phyloP scores from a whole-genome alignment of 2,113 vertebrate species.

The Phyllostomus discolor region DNA sequence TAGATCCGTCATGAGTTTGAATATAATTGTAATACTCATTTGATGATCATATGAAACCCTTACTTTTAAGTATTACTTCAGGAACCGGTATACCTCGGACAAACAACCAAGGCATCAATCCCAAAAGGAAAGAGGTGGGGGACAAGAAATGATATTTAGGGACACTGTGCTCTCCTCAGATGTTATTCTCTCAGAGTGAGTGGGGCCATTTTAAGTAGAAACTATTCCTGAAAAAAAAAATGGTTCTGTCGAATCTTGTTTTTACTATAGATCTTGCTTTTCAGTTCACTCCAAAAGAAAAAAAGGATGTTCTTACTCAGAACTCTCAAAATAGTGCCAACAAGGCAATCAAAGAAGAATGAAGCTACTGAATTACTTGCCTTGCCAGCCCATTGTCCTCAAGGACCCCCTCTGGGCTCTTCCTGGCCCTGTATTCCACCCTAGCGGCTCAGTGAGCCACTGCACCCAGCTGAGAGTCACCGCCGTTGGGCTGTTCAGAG shows the following conservation, averaged over 20 bases:
- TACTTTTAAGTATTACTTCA: not conserved
- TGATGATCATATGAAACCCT: not conserved
- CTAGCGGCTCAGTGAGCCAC: not conserved
- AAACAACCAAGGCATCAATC: not conserved
- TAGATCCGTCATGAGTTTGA: not conserved
- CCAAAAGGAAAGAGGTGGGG: not conserved
- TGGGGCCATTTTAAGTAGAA: not conserved
- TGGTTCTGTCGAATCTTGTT: not conserved
- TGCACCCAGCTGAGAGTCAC: not conserved
- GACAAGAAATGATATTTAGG: not conserved
- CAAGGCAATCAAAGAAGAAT: not conserved
- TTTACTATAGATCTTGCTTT: not conserved
- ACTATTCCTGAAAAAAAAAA: not conserved
- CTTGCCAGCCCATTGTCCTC: not conserved
- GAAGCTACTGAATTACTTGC: not conserved
- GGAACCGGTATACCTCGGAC: not conserved
- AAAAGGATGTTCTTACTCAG: not conserved
- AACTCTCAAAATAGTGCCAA: not conserved
- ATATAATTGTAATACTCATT: not conserved
- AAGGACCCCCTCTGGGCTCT: not conserved
- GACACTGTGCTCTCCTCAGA: not conserved
- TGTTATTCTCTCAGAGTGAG: not conserved
- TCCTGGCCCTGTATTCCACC: not conserved
- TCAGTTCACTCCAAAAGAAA: not conserved
- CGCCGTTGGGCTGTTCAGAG: not conserved